Evolutionary conservation across 2,888 invertebrate genomes (phyloP).

Genomic region (Acleris cristana): DNA sequence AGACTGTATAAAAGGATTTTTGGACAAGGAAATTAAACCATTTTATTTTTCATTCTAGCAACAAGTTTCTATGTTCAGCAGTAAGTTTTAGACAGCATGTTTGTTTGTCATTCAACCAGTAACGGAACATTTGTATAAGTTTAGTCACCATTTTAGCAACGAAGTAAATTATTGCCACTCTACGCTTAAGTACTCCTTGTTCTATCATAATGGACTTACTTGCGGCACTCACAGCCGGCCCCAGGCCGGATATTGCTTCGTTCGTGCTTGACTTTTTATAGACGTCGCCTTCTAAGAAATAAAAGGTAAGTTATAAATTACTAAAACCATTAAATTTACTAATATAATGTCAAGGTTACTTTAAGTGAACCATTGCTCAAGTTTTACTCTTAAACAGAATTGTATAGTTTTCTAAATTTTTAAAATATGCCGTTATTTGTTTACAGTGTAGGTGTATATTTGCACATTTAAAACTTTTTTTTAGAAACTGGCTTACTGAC

Average conservation of each 20-base stretch:
- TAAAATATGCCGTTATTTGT: no score
- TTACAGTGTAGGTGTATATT: no score
- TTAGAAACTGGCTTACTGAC: no score
- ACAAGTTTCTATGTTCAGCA: background rate
- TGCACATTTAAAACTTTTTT: no score
- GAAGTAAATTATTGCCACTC: background rate
- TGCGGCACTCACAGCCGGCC: constrained; percentile 77
- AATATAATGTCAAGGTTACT: background rate
- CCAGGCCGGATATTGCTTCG: constrained; percentile 71
- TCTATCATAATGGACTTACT: constrained; percentile 60
- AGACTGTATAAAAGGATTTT: no score
- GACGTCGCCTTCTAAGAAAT: constrained; percentile 64
- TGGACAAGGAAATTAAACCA: no score
- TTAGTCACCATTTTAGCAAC: background rate
- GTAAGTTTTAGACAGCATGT: no score
- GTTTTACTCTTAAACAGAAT: no score
- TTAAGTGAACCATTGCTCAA: no score
- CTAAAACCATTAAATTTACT: background rate
- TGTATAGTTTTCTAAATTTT: no score
- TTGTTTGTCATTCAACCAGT: no score
- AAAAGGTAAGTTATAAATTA: constrained; percentile 35
- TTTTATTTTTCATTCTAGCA: no score
- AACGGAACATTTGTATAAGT: background rate
- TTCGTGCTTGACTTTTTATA: constrained; percentile 65
- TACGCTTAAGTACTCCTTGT: background rate